Percentiles rank a stretch among this genome's conserved stretches.
Evolutionary conservation across 2,888 invertebrate species (phyloP).

Genomic region (Limenitis camilla): DNA sequence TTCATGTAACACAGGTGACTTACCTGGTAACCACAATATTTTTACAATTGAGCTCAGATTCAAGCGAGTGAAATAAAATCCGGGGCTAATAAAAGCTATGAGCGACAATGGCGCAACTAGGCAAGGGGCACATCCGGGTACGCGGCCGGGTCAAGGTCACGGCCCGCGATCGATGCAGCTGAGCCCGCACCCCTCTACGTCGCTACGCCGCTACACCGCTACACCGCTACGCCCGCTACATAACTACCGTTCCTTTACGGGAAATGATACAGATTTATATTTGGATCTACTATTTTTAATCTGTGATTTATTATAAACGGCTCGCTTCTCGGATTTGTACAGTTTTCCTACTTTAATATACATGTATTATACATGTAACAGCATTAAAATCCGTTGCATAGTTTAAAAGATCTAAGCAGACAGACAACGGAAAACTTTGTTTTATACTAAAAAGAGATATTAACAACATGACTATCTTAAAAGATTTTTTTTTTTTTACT

Average conservation of each 20-base stretch:
- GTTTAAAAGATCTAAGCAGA: too few species aligned
- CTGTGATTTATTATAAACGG: neutral
- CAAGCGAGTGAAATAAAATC: conserved; percentile 41
- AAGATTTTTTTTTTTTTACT: too few species aligned
- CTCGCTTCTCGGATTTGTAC: neutral
- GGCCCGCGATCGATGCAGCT: conserved; percentile 78
- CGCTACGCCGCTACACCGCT: conserved; percentile 25
- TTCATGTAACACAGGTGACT: too few species aligned
- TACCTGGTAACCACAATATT: neutral
- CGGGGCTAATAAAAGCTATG: conserved; percentile 58
- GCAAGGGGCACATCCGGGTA: conserved; percentile 67
- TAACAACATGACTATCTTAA: too few species aligned
- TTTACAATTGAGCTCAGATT: conserved; percentile 7
- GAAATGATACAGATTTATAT: conserved; percentile 5
- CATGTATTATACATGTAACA: neutral
- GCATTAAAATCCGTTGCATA: too few species aligned
- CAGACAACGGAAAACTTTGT: too few species aligned
- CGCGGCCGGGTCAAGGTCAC: conserved; percentile 79
- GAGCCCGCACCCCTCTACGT: conserved; percentile 50
- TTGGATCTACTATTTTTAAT: neutral
- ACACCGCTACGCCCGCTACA: conserved; percentile 22
- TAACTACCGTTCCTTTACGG: conserved; percentile 11
- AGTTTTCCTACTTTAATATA: neutral
- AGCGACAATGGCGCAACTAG: conserved; percentile 65
- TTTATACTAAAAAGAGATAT: too few species aligned